Percentiles rank a stretch among this genome's conserved stretches.
phyloP scores from a whole-genome alignment of 2,888 invertebrate genomes.

The Zaprionus obscuricornis region DNA sequence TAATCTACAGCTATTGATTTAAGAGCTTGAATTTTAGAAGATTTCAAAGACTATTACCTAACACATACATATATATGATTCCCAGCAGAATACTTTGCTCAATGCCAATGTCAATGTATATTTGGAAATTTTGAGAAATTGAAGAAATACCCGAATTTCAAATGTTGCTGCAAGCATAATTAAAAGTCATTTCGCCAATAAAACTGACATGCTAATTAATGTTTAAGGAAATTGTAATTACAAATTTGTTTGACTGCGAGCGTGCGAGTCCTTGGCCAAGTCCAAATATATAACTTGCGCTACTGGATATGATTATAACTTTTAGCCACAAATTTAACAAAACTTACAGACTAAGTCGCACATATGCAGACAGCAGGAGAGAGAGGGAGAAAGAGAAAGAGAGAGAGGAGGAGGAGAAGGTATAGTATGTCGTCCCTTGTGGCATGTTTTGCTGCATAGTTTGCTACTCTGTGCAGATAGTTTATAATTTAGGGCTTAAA shows the following conservation, averaged over 20 bases:
- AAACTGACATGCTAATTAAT: conserved; percentile 72
- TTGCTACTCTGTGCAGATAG: conserved; percentile 57
- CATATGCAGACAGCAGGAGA: conserved; percentile 21
- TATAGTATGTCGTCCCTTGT: too few species aligned
- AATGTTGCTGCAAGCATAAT: conserved; percentile 40
- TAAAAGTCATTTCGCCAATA: conserved; percentile 64
- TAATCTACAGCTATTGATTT: conserved; percentile 17
- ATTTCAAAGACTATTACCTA: too few species aligned
- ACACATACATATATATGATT: too few species aligned
- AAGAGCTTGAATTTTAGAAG: neutral
- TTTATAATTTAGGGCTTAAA: conserved; percentile 68
- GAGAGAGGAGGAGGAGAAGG: too few species aligned
- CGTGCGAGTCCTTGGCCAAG: conserved; percentile 14
- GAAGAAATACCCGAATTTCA: too few species aligned
- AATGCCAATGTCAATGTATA: conserved; percentile 48
- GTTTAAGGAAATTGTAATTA: conserved; percentile 72
- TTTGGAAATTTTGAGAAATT: too few species aligned
- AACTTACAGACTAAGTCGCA: conserved; percentile 59
- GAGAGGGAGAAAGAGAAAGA: too few species aligned
- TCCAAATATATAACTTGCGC: conserved; percentile 33
- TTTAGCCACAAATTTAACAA: conserved; percentile 63
- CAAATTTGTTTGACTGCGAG: conserved; percentile 45
- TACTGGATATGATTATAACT: conserved; percentile 71
- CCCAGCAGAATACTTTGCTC: conserved; percentile 39
- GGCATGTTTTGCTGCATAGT: conserved; percentile 49